Evolutionary conservation across 2,797 vertebrate species (phyloP), one percentile per base, ranked within the genome.

Genomic region (Netta rufina): DNA sequence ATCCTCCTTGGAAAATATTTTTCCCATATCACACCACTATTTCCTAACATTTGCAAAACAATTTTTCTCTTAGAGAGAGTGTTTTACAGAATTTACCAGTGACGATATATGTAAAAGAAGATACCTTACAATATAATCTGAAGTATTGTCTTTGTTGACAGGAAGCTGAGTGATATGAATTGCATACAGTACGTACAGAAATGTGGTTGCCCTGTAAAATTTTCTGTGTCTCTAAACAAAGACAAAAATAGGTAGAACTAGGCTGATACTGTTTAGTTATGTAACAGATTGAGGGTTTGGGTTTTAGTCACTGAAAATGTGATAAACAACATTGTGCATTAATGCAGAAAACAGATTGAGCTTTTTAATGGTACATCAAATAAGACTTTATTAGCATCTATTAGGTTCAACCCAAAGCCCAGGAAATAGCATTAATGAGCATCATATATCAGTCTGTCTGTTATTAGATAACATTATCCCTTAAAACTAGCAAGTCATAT

Each of bases 371-470:
- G 97, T 96, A 98, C 97, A 98, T 98, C 98, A 98, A 98, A 98
- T 98, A 98, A 98, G 98, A 98, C 97, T 98, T 98, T 98, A 98
- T 98, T 98, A 98, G 97, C 97, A 98, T 98, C 97, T 98, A 98
- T 98, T 98, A 98, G 97, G 97, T 98, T 98, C 98, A 97, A 98
- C 97, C 96, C 97, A 98, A 98, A 97, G 97, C 97, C 97, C 73
- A 13, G 97, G 97, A 98, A 98, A 98, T 97, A 96, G 96, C 97
- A 97, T 98, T 98, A 98, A 98, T 98, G 98, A 98, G 97, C 97
- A 98, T 98, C 98, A 98, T 98, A 98, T 98, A 98, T 98, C 98
- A 98, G 98, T 92, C 93, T 98, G 98, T 98, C 97, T 98, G 97
- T 98, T 98, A 97, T 98, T 98, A 98, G 97, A 98, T 98, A 98